Base-by-base conservation (phyloP, 2,888 invertebrate species). In the Epistrophella euchroma region DNA sequence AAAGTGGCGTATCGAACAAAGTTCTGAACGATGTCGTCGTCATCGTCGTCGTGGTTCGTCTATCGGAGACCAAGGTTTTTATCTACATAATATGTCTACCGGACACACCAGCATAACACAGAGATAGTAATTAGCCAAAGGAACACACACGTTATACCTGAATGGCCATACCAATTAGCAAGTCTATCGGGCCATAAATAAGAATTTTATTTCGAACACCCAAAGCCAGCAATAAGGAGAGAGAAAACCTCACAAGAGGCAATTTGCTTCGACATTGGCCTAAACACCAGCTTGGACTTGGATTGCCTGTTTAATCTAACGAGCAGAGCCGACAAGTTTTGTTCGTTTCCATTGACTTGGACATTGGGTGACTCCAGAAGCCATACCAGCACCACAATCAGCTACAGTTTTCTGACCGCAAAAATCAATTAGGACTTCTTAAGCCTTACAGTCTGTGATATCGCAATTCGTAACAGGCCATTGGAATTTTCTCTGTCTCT, bases 181-280 rank as follows among this genome's bases (percentile, higher is more conserved):
- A 85, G 75, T 85, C 85, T 81, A 85, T 85, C 85, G 40, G 85
- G 40, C 85, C 81, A 85, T 85, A 85, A 80, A 85, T 80, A 85
- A 85, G 80, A 85, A 85, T 81, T 85, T 85, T 85, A 85, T 81
- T 85, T 81, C 68, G 81, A 73, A 85, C 85, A 80, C 84, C 84
- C 84, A 80, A 75, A 62, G 85, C 68, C 62, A 56, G 47, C 71
- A 47, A 50, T 56, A 50, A 35, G 35, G 19, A 74, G 50, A 56
- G 35, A 71, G 19, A 71, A 45, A 78, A 74, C 73, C 68, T 78
- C 72, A 73, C 79, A 79, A 71, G 75, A 71, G 56, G 71, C 75
- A 85, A 85, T 85, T 85, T 80, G 85, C 85, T 76, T 11, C 68
- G 45, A 66, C 84, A 80, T 80, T 85, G 80, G 79, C 84, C 60